Conservation (phyloP, 2,888 invertebrate species). For the Trachelus tabidus region DNA sequence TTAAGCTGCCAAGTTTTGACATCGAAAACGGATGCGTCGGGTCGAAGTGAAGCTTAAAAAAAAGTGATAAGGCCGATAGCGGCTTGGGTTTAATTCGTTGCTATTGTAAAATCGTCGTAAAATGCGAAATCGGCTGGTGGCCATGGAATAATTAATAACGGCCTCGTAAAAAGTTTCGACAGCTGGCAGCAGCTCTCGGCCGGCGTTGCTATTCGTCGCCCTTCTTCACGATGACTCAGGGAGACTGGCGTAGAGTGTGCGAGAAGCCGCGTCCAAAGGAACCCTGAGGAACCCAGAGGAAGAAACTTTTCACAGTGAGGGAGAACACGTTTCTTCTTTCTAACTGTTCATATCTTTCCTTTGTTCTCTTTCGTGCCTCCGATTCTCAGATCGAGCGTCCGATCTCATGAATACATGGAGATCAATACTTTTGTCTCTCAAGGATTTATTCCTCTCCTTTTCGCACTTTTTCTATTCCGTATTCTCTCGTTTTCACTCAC, state of each 20-base stretch:
- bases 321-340: not conserved
- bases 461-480: not conserved
- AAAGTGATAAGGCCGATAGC: not conserved
- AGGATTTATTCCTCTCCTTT: not conserved
- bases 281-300: not conserved
- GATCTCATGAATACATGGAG: not conserved
- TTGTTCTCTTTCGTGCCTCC: not conserved
- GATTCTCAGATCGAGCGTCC: not conserved
- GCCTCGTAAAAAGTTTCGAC: not conserved
- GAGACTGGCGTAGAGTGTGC: not conserved
- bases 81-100: constrained; percentile 38
- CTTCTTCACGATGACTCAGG: not conserved
- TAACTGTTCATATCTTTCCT: too few relatives aligned
- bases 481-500: not conserved
- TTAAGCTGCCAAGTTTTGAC: too few relatives aligned
- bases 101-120: constrained; percentile 39
- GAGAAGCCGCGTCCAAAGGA: not conserved
- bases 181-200: not conserved
- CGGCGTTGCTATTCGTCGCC: not conserved
- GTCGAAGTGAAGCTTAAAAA: too few relatives aligned
- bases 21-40: too few relatives aligned
- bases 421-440: not conserved
- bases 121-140: constrained; percentile 27
- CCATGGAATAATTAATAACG: not conserved
- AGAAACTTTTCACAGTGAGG: not conserved